These are phyloP conservation scores for Falco rusticolus DNA, from an alignment of 2,797 vertebrate genomes.

Conservation along the genomic window DNA sequence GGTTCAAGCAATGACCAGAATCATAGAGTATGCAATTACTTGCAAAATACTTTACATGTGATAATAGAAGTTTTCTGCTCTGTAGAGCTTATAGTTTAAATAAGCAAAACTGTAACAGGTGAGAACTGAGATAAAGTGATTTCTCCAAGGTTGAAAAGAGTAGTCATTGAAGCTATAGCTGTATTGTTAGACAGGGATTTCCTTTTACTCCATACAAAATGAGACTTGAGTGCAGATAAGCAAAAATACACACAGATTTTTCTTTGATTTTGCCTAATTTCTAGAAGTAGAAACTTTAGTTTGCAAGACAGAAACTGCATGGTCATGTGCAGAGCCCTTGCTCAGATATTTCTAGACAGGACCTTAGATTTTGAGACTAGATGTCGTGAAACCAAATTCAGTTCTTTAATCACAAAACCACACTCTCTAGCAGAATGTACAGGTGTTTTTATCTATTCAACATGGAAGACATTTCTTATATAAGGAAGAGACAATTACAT, in stretches of 20 bases:
- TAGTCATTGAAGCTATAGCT: not conserved
- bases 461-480: not conserved
- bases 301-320: not conserved
- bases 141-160: not conserved
- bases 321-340: not conserved
- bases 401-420: not conserved
- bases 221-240: not conserved
- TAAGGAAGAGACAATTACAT: not conserved
- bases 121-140: not conserved
- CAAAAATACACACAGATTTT: not conserved
- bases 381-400: not conserved
- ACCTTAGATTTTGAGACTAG: not conserved
- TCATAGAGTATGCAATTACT: not conserved
- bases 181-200: not conserved
- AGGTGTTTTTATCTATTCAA: not conserved
- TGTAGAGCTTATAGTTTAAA: not conserved
- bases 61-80: not conserved
- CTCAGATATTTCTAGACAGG: not conserved
- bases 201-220: not conserved
- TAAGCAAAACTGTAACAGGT: not conserved
- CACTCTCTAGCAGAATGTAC: not conserved
- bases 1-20: not conserved
- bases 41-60: not conserved
- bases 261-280: not conserved
- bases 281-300: not conserved